Percentiles rank a stretch among this genome's conserved stretches.
Conservation (phyloP, 2,113 vertebrate species). For the Lutjanus erythropterus region DNA sequence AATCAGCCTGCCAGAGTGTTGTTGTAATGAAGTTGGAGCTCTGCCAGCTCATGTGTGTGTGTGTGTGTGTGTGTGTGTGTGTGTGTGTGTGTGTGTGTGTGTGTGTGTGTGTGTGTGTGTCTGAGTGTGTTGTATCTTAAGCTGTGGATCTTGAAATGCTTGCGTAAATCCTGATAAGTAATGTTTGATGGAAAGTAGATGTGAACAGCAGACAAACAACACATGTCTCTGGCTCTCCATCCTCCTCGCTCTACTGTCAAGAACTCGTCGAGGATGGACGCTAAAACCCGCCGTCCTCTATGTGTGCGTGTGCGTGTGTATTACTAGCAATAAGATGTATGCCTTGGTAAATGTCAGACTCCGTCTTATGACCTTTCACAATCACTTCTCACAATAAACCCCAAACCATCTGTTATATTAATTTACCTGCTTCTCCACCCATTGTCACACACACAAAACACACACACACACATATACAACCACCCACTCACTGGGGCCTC, state of each 20-base stretch:
- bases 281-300: background rate
- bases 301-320: conserved; percentile 2
- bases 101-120: background rate
- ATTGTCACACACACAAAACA: background rate
- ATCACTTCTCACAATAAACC: conserved; percentile 58
- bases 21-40: conserved; percentile 68
- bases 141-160: conserved; percentile 32
- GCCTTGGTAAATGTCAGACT: conserved; percentile 70
- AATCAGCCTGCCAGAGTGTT: conserved; percentile 66
- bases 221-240: background rate
- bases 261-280: background rate
- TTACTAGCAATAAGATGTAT: conserved; percentile 44
- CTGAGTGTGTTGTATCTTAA: conserved; percentile 28
- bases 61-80: conserved; percentile 17
- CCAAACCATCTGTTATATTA: conserved; percentile 66
- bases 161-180: conserved; percentile 36
- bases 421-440: conserved; percentile 51
- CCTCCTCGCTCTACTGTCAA: background rate
- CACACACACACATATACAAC: background rate
- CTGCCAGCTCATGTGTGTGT: conserved; percentile 38
- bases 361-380: conserved; percentile 70
- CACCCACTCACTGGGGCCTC: conserved; percentile 1
- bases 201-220: conserved; percentile 22
- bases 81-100: conserved; percentile 13
- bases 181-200: conserved; percentile 44